Evolutionary conservation across 2,113 vertebrate species (phyloP).

Genomic region (Chamaea fasciata): DNA sequence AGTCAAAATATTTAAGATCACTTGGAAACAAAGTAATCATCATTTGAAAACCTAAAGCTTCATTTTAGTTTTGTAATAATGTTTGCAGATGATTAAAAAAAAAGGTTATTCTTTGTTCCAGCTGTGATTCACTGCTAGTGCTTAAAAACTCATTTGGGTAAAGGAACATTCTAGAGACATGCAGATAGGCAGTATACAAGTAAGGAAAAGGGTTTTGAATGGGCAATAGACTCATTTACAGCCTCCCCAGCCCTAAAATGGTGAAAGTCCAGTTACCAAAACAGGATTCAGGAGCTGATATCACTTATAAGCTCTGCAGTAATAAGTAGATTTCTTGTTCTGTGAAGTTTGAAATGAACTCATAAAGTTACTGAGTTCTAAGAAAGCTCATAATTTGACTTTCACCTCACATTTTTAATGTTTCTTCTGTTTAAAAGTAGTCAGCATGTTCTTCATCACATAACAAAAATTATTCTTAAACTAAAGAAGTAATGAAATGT

Average conservation of each 20-base stretch:
- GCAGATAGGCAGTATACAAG: neutral
- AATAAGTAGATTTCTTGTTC: neutral
- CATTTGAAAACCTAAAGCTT: neutral
- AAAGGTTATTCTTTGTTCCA: neutral
- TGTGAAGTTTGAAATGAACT: neutral
- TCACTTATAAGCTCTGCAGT: neutral
- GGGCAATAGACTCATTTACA: neutral
- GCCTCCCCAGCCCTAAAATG: neutral
- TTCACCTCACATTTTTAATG: neutral
- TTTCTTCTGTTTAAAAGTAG: neutral
- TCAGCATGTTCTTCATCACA: neutral
- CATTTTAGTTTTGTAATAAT: neutral
- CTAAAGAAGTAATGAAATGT: neutral
- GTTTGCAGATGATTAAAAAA: neutral
- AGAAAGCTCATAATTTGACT: neutral
- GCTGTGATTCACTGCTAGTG: neutral
- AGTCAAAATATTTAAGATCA: neutral
- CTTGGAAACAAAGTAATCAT: neutral
- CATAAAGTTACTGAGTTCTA: neutral
- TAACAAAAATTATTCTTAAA: neutral
- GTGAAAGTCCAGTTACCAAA: neutral
- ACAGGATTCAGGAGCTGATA: neutral
- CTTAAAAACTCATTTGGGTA: neutral
- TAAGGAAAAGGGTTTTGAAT: neutral
- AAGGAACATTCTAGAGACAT: neutral